A percentile compares a stretch with the other conserved stretches of the same genome.
Conservation (phyloP, 2,888 invertebrate species). For the Coenonympha arcania region DNA sequence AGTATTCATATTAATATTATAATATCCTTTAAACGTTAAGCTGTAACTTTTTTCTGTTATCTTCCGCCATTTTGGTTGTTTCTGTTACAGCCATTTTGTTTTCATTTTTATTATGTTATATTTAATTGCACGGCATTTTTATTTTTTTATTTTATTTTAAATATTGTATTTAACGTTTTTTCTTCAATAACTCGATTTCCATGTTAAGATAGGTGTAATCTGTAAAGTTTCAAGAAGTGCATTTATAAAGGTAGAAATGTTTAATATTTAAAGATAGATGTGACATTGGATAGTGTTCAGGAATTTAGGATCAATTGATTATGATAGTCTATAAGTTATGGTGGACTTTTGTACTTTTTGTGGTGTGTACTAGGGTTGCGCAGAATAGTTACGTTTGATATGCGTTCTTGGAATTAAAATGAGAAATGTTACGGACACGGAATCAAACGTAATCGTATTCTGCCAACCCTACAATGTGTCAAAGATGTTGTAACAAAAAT, state of each 20-base stretch:
- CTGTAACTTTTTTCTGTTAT: constrained; percentile 23
- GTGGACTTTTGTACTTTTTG: constrained; percentile 69
- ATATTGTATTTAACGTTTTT: constrained; percentile 14
- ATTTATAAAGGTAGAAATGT: constrained; percentile 68
- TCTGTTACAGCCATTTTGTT: constrained; percentile 23
- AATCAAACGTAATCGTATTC: background rate
- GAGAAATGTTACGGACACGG: background rate
- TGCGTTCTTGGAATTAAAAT: constrained; percentile 17
- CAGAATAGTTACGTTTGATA: constrained; percentile 37
- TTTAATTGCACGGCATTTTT: constrained; percentile 21
- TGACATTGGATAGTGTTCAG: constrained; percentile 63
- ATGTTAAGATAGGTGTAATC: constrained; percentile 50
- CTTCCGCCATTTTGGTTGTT: constrained; percentile 20
- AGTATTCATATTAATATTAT: constrained; percentile 53
- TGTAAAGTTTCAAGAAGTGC: constrained; percentile 69
- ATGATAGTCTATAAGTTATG: constrained; percentile 52
- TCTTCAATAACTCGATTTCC: constrained; percentile 28
- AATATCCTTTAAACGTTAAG: constrained; percentile 35
- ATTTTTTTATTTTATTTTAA: constrained; percentile 12
- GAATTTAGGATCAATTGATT: constrained; percentile 51
- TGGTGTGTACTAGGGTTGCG: constrained; percentile 61
- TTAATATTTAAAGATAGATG: constrained; percentile 58
- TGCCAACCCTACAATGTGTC: constrained; percentile 25
- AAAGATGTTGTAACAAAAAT: constrained; percentile 15
- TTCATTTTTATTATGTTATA: constrained; percentile 16